Evolutionary conservation across 2,797 vertebrate species (phyloP).

Genomic region (Sardinella longiceps): DNA sequence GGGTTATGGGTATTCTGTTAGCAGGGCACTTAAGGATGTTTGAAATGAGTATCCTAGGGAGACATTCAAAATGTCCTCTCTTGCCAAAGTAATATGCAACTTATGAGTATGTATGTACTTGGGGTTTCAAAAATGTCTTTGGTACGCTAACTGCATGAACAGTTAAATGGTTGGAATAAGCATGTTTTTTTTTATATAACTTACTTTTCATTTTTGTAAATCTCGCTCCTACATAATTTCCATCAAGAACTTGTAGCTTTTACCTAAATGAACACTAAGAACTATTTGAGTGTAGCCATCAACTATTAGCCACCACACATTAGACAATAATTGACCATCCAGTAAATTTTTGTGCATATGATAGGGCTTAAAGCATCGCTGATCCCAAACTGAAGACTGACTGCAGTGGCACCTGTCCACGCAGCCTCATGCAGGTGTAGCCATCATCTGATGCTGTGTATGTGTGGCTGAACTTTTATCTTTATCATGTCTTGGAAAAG

Average conservation of each 20-base stretch:
- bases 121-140: conserved; percentile 60
- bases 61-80: conserved; percentile 64
- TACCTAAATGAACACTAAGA: conserved; percentile 3
- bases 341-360: background rate
- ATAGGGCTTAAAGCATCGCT: conserved; percentile 30
- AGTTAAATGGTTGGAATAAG: conserved; percentile 67
- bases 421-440: background rate
- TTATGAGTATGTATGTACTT: conserved; percentile 46
- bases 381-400: conserved; percentile 31
- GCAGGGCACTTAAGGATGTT: conserved; percentile 65
- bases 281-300: background rate
- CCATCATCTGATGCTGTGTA: background rate
- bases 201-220: conserved; percentile 42
- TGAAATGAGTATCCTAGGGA: conserved; percentile 65
- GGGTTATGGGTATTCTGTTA: conserved; percentile 57
- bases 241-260: conserved; percentile 1
- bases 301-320: background rate
- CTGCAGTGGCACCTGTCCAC: background rate
- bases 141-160: conserved; percentile 70
- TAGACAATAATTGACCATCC: background rate
- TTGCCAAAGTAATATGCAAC: conserved; percentile 79
- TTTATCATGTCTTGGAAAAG: background rate
- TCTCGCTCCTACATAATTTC: conserved; percentile 22
- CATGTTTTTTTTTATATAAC: conserved; percentile 74
- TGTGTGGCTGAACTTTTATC: background rate